phyloP scores from a whole-genome alignment of 2,113 vertebrate genomes.

The Dascyllus trimaculatus region DNA sequence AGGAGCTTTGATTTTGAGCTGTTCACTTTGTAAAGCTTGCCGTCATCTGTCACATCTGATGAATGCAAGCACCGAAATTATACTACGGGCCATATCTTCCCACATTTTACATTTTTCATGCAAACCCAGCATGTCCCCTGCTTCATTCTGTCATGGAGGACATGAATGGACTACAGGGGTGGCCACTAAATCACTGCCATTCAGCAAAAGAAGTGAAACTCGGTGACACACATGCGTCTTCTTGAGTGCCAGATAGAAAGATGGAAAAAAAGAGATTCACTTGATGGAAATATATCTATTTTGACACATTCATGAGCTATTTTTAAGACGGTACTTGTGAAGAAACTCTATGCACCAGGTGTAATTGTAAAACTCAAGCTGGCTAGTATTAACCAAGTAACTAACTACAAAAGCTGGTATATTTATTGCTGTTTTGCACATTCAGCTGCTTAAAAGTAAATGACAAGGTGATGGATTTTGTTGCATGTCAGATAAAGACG shows the following conservation, averaged over 20 bases:
- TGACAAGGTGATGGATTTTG: too few species aligned
- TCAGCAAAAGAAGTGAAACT: conserved; percentile 15
- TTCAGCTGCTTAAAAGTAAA: too few species aligned
- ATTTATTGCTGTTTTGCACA: too few species aligned
- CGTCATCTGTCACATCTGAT: conserved; percentile 60
- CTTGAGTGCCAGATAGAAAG: conserved; percentile 29
- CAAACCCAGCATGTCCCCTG: conserved; percentile 23
- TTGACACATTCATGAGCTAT: neutral
- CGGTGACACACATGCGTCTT: neutral
- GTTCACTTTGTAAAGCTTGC: conserved; percentile 43
- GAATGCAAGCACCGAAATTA: conserved; percentile 19
- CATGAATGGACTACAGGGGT: conserved; percentile 4
- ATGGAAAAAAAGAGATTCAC: conserved; percentile 1
- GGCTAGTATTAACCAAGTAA: too few species aligned
- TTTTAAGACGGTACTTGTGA: neutral
- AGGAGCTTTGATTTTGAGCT: conserved; percentile 51
- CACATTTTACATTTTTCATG: conserved; percentile 40
- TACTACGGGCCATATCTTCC: neutral
- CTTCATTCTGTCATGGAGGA: conserved; percentile 22
- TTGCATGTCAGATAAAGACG: too few species aligned
- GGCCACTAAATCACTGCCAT: conserved; percentile 22
- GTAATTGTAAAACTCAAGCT: too few species aligned
- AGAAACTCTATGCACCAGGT: too few species aligned
- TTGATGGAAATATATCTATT: neutral
- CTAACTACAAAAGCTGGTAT: too few species aligned